phyloP scores from a whole-genome alignment of 2,113 vertebrate genomes.

The Erythrolamprus reginae region DNA sequence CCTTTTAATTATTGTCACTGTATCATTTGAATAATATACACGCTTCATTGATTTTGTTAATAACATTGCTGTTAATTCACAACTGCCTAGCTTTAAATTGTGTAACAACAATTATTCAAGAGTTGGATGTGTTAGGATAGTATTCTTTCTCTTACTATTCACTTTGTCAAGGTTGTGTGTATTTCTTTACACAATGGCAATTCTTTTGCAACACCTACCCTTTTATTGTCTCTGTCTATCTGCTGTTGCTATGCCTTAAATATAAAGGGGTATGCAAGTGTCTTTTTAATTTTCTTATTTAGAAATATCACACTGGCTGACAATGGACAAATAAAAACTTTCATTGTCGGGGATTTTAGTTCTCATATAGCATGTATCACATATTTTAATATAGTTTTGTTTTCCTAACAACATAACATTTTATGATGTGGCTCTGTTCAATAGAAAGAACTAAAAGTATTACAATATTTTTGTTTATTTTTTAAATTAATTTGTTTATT shows the following conservation, averaged over 20 bases:
- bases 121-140: slow-evolving; percentile 35
- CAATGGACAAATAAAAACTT: slow-evolving; percentile 52
- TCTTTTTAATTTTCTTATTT: slow-evolving; percentile 46
- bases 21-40: background rate
- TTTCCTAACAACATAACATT: slow-evolving; percentile 72
- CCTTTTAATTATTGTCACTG: background rate
- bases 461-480: slow-evolving; percentile 29
- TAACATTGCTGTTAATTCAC: background rate
- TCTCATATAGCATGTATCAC: slow-evolving; percentile 67
- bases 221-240: slow-evolving; percentile 54
- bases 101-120: slow-evolving; percentile 17
- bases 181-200: slow-evolving; percentile 65
- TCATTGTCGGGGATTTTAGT: slow-evolving; percentile 54
- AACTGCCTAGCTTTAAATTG: slow-evolving; percentile 17
- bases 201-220: slow-evolving; percentile 60
- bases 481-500: background rate
- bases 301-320: slow-evolving; percentile 48
- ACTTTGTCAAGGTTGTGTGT: slow-evolving; percentile 58
- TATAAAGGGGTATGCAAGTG: slow-evolving; percentile 25
- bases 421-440: slow-evolving; percentile 76
- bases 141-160: slow-evolving; percentile 58
- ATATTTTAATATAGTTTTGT: slow-evolving; percentile 65
- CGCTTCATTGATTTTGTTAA: background rate
- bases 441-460: slow-evolving; percentile 62
- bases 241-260: slow-evolving; percentile 44